Conservation (phyloP, 2,113 vertebrate species). For the Myodes glareolus region DNA sequence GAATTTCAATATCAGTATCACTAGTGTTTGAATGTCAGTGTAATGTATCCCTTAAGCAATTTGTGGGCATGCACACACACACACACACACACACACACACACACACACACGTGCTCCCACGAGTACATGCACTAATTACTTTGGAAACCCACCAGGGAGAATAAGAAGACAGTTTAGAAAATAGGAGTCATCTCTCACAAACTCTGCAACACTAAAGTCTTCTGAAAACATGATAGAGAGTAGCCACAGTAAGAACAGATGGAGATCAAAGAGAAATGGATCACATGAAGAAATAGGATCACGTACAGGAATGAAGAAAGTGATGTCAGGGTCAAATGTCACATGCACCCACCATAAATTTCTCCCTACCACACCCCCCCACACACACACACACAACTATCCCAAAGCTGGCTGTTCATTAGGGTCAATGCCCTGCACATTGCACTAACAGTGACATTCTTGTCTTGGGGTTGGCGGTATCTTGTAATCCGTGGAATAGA, state of each 20-base stretch:
- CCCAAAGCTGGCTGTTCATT: too few species aligned
- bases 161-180: background rate
- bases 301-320: background rate
- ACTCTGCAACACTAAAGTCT: background rate
- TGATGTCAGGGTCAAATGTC: background rate
- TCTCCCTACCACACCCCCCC: background rate
- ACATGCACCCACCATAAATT: background rate
- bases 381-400: too few species aligned
- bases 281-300: background rate
- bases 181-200: background rate
- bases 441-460: background rate
- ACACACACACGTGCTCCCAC: accelerated
- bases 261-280: background rate
- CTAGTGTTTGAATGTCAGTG: background rate
- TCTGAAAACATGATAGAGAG: background rate
- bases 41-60: background rate
- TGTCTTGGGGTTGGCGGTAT: background rate
- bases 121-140: background rate
- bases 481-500: background rate
- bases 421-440: too few species aligned
- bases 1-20: background rate
- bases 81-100: background rate
- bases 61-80: background rate
- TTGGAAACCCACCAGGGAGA: background rate
- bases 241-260: background rate